Conservation (phyloP, 2,888 invertebrate species). For the Hofmannophila pseudospretella region DNA sequence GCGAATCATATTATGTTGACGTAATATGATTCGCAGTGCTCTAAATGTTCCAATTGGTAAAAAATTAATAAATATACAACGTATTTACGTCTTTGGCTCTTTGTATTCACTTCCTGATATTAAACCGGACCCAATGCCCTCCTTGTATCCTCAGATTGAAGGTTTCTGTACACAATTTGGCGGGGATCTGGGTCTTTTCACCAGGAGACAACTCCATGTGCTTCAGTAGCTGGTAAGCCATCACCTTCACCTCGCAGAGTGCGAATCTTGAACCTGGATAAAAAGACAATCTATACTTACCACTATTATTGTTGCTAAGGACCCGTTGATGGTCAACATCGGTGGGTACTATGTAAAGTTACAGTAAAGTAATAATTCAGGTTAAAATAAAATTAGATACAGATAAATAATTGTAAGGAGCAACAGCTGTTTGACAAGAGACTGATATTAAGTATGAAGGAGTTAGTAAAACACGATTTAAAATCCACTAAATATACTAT, state of each 20-base stretch:
- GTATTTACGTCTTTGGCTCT: too few species aligned
- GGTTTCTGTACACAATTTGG: constrained; percentile 22
- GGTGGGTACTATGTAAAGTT: too few species aligned
- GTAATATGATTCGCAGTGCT: too few species aligned
- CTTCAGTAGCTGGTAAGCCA: constrained; percentile 42
- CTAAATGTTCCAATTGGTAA: too few species aligned
- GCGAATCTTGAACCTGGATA: constrained; percentile 47
- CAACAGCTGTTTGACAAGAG: neutral
- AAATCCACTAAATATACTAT: too few species aligned
- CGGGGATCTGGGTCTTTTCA: constrained; percentile 34
- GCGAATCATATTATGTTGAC: too few species aligned
- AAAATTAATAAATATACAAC: too few species aligned
- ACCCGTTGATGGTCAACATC: neutral
- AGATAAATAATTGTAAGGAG: neutral
- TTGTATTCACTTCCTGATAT: constrained; percentile 13
- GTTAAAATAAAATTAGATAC: too few species aligned
- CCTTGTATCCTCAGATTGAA: constrained; percentile 37
- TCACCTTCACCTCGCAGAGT: constrained; percentile 48
- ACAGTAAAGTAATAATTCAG: neutral
- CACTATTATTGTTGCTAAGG: neutral
- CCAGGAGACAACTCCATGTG: constrained; percentile 37
- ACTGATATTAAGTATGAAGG: too few species aligned
- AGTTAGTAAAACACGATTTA: too few species aligned
- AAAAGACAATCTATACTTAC: too few species aligned
- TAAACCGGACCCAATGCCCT: constrained; percentile 42